Evolutionary conservation across 2,888 invertebrate species (phyloP).

Genomic region (Lithophane socia): DNA sequence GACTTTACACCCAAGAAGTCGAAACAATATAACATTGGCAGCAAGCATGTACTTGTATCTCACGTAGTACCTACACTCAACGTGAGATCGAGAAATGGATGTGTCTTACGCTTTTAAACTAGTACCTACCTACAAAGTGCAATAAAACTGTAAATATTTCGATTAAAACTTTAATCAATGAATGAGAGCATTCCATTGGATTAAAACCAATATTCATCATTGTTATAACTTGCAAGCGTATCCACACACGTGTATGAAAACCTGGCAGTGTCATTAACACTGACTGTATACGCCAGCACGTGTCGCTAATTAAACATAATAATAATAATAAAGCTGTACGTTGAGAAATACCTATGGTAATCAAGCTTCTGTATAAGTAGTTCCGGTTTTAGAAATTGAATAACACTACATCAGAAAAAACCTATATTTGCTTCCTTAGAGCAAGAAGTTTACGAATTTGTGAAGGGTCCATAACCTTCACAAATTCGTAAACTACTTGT

Average conservation of each 20-base stretch:
- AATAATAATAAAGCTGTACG: neutral
- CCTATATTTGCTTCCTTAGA: too few species aligned
- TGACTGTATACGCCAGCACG: constrained; percentile 5
- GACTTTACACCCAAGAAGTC: neutral
- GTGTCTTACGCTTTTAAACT: neutral
- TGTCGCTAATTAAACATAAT: constrained; percentile 4
- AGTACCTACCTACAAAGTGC: neutral
- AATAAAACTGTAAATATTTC: constrained; percentile 1
- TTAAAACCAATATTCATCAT: constrained; percentile 16
- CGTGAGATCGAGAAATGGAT: too few species aligned
- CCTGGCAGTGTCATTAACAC: constrained; percentile 4
- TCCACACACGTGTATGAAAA: constrained; percentile 13
- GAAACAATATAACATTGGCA: neutral
- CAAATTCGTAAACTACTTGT: too few species aligned
- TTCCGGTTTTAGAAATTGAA: neutral
- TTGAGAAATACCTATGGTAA: neutral
- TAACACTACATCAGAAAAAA: neutral
- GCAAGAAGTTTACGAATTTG: neutral
- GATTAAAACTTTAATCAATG: constrained; percentile 15
- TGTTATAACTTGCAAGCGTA: constrained; percentile 25
- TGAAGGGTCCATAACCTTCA: neutral
- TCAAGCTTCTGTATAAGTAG: neutral
- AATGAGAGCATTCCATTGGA: neutral
- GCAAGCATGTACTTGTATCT: neutral
- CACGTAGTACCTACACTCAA: too few species aligned